These are phyloP conservation scores for Liasis olivaceus DNA, from an alignment of 2,797 vertebrate species.

Conservation along the genomic window DNA sequence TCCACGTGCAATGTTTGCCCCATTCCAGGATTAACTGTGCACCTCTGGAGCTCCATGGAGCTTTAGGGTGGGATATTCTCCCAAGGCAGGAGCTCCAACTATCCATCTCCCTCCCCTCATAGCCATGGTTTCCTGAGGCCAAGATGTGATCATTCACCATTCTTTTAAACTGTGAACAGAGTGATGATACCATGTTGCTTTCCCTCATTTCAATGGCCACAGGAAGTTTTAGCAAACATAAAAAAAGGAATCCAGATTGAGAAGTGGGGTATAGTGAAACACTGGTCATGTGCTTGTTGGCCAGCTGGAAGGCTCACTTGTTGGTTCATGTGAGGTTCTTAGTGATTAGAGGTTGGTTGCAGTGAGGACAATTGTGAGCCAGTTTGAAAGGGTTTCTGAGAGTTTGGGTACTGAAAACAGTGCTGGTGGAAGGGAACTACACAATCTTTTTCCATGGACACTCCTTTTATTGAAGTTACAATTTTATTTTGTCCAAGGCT, in stretches of 20 bases:
- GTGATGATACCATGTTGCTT: neutral
- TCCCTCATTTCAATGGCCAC: neutral
- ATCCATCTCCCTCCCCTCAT: neutral
- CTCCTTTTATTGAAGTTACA: neutral
- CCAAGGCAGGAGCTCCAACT: neutral
- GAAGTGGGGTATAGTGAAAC: neutral
- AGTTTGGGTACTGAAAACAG: neutral
- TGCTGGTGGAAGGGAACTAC: neutral
- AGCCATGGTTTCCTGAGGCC: neutral
- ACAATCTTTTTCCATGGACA: neutral
- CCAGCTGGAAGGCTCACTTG: neutral
- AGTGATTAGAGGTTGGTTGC: neutral
- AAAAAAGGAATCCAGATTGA: neutral
- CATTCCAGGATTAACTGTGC: neutral
- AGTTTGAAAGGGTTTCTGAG: neutral
- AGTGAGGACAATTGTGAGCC: neutral
- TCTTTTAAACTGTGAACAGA: neutral
- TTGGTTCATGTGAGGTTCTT: neutral
- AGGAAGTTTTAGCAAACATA: neutral
- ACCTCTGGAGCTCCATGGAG: neutral
- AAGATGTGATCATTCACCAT: neutral
- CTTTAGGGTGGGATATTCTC: neutral
- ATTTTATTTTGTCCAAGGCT: neutral
- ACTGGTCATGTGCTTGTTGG: neutral
- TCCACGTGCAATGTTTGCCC: neutral